phyloP scores from a whole-genome alignment of 2,888 invertebrate species.

The Erebia epiphron region DNA sequence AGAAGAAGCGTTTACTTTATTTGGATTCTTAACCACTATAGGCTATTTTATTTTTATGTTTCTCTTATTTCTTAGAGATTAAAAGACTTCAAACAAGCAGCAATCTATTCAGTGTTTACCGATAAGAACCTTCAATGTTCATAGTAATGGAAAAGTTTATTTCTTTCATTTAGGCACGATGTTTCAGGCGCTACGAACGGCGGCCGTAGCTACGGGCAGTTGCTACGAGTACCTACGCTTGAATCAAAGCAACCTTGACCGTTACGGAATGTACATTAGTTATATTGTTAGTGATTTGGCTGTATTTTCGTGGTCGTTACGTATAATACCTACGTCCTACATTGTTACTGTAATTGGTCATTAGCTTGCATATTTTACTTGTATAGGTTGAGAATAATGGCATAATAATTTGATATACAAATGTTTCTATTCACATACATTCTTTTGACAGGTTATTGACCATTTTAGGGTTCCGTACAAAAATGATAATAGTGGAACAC shows the following conservation, averaged over 20 bases:
- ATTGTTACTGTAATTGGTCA: slow-evolving; percentile 19
- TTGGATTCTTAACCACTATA: no score
- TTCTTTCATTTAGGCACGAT: not conserved
- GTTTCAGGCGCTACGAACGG: not conserved
- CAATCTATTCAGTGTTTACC: not conserved
- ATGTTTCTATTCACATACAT: not conserved
- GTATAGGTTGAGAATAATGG: not conserved
- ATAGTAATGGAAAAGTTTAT: not conserved
- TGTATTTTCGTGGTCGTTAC: slow-evolving; percentile 11
- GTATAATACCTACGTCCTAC: slow-evolving; percentile 12
- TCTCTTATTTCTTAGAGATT: not conserved
- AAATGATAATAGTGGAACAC: no score
- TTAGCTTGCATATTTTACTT: slow-evolving; percentile 13
- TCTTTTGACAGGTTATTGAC: not conserved
- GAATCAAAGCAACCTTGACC: slow-evolving; percentile 15
- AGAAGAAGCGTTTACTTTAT: no score
- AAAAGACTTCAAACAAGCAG: not conserved
- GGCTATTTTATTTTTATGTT: not conserved
- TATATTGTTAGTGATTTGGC: slow-evolving; percentile 19
- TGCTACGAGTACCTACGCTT: not conserved
- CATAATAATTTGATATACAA: not conserved
- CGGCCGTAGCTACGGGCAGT: not conserved
- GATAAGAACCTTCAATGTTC: not conserved
- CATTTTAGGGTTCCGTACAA: not conserved
- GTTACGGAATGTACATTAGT: slow-evolving; percentile 7